Base-by-base conservation (phyloP, 2,888 invertebrate genomes). In the Luffia ferchaultella region DNA sequence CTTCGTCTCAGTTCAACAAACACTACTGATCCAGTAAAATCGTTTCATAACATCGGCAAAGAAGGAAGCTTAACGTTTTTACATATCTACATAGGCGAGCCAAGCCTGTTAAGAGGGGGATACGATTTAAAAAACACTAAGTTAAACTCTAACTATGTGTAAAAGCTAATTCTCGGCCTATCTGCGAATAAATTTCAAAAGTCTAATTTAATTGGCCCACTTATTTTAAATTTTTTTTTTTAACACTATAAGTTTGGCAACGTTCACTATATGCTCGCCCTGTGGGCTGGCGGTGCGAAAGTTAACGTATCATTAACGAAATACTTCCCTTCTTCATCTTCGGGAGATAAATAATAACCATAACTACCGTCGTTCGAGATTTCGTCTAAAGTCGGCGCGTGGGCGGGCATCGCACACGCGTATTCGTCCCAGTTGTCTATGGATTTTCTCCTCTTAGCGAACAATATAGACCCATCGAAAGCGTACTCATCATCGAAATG, bases 401-500 rank as follows among this genome's bases (percentile, higher is more conserved):
- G 63, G 51, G 61, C 68, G 0, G 76, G 74, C 67, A 77, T 63
- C 0, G 72, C 69, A 55, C 76, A 72, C 0, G 61, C 62, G 20
- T 68, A 74, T 1, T 70, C 73, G 7, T 75, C 78, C 78, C 76
- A 79, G 48, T 74, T 71, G 16, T 77, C 75, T 1, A 74, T 56
- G 51, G 77, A 79, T 83, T 83, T 83, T 82, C 83, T 80, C 18
- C 83, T 52, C 50, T 83, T 83, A 2, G 83, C 80, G 53, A 79
- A 83, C 17, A 83, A 54, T 53, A 79, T 80, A 1, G 85, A 82
- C 0, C 84, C 83, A 50, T 85, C 84, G 56, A 83, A 79, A 0
- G 79, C 76, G 58, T 82, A 82, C 50, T 84, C 83, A 46, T 84
- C 85, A 30, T 85, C 85, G 54, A 84, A 80, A 50, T 77, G 77